Evolutionary conservation across 2,113 vertebrate species (phyloP), one percentile per base, ranked within the genome.

Genomic region (Callionymus lyra): DNA sequence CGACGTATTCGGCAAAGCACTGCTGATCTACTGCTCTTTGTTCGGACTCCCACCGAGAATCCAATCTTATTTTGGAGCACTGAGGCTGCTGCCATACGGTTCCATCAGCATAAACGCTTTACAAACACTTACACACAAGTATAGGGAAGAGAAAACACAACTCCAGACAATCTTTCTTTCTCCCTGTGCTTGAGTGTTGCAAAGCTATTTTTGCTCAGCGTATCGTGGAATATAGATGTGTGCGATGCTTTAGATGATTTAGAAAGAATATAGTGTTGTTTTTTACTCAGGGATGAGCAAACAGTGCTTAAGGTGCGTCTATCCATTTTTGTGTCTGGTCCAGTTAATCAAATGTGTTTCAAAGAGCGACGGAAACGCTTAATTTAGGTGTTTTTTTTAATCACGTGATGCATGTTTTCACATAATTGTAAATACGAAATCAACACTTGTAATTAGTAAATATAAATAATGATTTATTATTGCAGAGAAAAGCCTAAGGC

Each of bases 101-200:
- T 70, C 77, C 67, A 84, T 74, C 79, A 80, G 70, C 68, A 77
- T 80, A 82, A 83, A 82, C 31, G 72, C 67, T 71, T 61, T 67
- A 62, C 59, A 77, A 76, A 78, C 80, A 81, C 79, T 83, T 75
- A 71, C 68, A 56, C 70, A 67, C 53, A 80, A 84, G 62, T 72
- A 77, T 68, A 77, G 70, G 64, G 60, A 8, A 31, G 61, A 67
- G 59, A 79, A 79, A 80, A 77, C 67, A 74, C 63, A 72, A 68
- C 70, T 71, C 59, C 74, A 75, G 53, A 73, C 67, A 52, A 63
- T 70, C 59, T 75, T 42, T 42, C 70, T 74, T 77, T 66, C 47
- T 40, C 48, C 38, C 48, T 37, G 48, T 50, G 59, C 53, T 50
- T 17, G 16, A 13, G 47, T 59, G 67, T 65, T 65, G 65, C 58